Conservation (phyloP, 2,113 vertebrate genomes). For the Antechinus stuartii region DNA sequence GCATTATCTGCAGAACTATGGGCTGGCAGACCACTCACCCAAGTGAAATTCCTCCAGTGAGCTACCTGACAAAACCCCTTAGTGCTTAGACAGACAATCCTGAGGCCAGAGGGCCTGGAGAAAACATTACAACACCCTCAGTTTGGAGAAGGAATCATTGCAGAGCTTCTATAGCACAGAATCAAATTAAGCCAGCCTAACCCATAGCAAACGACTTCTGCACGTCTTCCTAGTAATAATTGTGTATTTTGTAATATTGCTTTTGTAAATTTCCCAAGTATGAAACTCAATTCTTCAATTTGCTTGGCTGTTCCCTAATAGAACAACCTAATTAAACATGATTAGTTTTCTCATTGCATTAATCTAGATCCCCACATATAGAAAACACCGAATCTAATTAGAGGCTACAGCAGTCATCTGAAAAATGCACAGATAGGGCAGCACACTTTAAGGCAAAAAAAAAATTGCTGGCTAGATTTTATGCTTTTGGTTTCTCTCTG, state of each 20-base stretch:
- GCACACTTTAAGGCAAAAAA: not conserved
- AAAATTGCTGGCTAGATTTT: slow-evolving; percentile 33
- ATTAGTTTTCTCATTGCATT: slow-evolving; percentile 59
- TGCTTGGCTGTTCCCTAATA: slow-evolving; percentile 44
- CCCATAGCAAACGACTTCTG: too few species aligned
- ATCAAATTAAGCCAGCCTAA: not conserved
- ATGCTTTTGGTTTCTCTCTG: slow-evolving; percentile 27
- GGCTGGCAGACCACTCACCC: not conserved
- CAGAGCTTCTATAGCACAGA: accelerated
- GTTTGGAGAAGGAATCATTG: not conserved
- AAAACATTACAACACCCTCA: not conserved
- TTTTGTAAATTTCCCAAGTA: slow-evolving; percentile 26
- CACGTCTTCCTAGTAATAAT: not conserved
- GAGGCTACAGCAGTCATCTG: not conserved
- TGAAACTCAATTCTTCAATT: not conserved
- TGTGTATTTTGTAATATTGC: not conserved
- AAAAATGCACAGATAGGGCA: not conserved
- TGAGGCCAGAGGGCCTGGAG: not conserved
- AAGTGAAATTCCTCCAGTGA: slow-evolving; percentile 1
- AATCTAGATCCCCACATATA: slow-evolving; percentile 9
- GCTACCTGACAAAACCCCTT: not conserved
- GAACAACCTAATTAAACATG: slow-evolving; percentile 49
- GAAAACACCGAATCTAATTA: slow-evolving; percentile 53
- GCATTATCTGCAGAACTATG: slow-evolving; percentile 26
- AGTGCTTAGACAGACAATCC: not conserved